These are phyloP conservation scores for Cantharis rustica DNA, from an alignment of 2,888 invertebrate genomes.

Conservation along the genomic window DNA sequence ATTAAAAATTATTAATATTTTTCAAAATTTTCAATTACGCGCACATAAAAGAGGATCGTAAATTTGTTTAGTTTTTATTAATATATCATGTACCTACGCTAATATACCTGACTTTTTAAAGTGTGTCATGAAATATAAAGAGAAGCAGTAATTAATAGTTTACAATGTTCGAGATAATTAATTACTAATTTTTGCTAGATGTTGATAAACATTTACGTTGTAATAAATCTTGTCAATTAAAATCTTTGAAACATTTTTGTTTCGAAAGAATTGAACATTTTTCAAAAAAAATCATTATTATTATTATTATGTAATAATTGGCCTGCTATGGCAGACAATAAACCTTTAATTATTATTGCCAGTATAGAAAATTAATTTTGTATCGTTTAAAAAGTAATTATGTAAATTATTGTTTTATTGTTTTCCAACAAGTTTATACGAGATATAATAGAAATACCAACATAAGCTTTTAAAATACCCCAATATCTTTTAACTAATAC, in stretches of 20 bases:
- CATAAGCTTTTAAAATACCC: conserved; percentile 52
- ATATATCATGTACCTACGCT: conserved; percentile 4
- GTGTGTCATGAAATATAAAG: conserved; percentile 12
- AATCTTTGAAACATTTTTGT: neutral
- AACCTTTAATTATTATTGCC: neutral
- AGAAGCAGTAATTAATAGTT: conserved; percentile 4
- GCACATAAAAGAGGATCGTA: neutral
- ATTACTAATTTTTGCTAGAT: neutral
- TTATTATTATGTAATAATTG: neutral
- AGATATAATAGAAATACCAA: conserved; percentile 34
- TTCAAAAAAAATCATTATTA: neutral
- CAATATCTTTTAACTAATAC: conserved; percentile 53
- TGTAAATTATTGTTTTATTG: conserved; percentile 4
- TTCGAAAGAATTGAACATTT: neutral
- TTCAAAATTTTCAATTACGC: neutral
- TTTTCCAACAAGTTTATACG: neutral
- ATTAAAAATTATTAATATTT: neutral
- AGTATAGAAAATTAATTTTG: neutral
- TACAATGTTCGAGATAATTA: neutral
- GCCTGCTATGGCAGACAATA: neutral
- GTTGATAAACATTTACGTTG: conserved; percentile 2
- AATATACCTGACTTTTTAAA: conserved; percentile 1
- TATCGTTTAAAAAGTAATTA: conserved; percentile 1
- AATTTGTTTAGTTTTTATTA: neutral
- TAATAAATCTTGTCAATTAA: conserved; percentile 2